Percentiles rank a stretch among this genome's conserved stretches.
Evolutionary conservation across 2,888 invertebrate genomes (phyloP).

Genomic region (Sinotaia quadrata): DNA sequence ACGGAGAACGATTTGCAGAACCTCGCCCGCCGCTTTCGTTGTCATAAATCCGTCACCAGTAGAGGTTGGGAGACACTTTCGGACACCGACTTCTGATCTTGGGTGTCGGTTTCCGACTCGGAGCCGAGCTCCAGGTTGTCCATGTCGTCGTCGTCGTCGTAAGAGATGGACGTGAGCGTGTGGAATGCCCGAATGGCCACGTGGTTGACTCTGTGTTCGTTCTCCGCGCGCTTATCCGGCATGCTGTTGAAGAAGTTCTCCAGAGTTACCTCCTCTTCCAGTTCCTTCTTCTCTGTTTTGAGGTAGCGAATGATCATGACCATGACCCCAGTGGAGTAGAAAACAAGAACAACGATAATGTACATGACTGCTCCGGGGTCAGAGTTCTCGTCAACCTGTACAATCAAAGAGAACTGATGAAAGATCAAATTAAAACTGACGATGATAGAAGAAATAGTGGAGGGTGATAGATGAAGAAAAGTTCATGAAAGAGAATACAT

Average conservation of each 20-base stretch:
- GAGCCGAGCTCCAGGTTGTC: conserved; percentile 30
- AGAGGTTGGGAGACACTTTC: conserved; percentile 27
- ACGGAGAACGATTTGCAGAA: conserved; percentile 28
- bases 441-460: neutral
- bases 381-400: conserved; percentile 30
- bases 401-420: neutral
- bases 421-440: neutral
- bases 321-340: conserved; percentile 59
- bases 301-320: conserved; percentile 64
- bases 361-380: conserved; percentile 63
- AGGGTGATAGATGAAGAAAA: no score
- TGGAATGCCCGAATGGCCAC: conserved; percentile 65
- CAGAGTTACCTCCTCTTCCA: conserved; percentile 59
- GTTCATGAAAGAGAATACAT: no score
- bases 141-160: conserved; percentile 48
- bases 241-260: conserved; percentile 62
- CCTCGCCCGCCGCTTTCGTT: conserved; percentile 27
- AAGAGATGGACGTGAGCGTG: conserved; percentile 57
- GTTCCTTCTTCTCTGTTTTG: conserved; percentile 55
- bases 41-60: conserved; percentile 35
- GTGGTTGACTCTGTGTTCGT: conserved; percentile 58
- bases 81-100: neutral
- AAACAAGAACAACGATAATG: conserved; percentile 59
- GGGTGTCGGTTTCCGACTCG: conserved; percentile 20
- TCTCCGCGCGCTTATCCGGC: conserved; percentile 53